Evolutionary conservation across 2,113 vertebrate species (phyloP).

Genomic region (Pipa parva): DNA sequence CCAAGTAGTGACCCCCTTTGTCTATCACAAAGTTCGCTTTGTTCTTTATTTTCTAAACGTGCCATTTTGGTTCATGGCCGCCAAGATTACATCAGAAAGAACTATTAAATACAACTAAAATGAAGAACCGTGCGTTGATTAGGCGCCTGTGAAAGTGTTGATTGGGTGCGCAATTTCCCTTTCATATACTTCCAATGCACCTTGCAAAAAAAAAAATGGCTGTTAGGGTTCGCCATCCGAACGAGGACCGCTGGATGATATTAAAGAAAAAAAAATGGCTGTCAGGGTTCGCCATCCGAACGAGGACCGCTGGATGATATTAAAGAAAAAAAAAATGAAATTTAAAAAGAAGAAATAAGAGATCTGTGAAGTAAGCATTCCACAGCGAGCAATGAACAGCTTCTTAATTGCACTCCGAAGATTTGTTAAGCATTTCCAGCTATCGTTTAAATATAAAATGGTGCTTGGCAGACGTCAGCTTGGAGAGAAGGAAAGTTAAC

Average conservation of each 20-base stretch:
- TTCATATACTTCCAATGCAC: constrained; percentile 26
- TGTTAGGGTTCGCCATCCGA: constrained; percentile 32
- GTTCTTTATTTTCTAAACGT: background rate
- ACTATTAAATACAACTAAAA: constrained; percentile 10
- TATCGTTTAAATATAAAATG: constrained; percentile 35
- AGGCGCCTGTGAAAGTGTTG: constrained; percentile 25
- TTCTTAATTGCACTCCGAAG: constrained; percentile 40
- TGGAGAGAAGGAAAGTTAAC: constrained; percentile 15
- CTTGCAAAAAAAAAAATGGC: constrained; percentile 35
- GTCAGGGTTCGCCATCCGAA: constrained; percentile 34
- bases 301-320: constrained; percentile 30
- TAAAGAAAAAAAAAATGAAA: constrained; percentile 18
- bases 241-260: constrained; percentile 30
- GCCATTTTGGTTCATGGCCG: background rate
- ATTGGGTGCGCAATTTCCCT: constrained; percentile 20
- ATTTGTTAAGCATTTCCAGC: constrained; percentile 38
- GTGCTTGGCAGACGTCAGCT: constrained; percentile 30
- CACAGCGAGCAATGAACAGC: constrained; percentile 21
- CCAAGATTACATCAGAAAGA: background rate
- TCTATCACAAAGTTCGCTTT: background rate
- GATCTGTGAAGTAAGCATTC: constrained; percentile 38
- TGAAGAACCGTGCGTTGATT: constrained; percentile 26
- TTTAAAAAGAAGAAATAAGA: constrained; percentile 21
- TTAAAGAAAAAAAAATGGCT: constrained; percentile 18
- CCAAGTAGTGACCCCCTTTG: too few relatives aligned